A percentile compares a stretch with the other conserved stretches of the same genome.
Evolutionary conservation across 2,888 invertebrate species (phyloP).

Genomic region (Pseudococcus jackbeardsleyi): DNA sequence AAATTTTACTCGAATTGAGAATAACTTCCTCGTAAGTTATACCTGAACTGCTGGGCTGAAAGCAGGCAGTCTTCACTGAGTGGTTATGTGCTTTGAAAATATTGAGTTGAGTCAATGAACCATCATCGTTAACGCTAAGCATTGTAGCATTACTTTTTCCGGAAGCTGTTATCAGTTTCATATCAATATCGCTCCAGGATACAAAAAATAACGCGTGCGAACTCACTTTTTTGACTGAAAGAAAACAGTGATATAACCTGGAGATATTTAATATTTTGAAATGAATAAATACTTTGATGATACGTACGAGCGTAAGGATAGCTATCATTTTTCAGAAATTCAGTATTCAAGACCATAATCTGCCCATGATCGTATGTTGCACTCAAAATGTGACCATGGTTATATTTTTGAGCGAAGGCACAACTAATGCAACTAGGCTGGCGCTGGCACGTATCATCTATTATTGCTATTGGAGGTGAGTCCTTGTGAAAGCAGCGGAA

Average conservation of each 20-base stretch:
- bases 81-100: constrained; percentile 82
- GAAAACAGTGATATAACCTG: background rate
- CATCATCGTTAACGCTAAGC: constrained; percentile 76
- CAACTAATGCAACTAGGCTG: too few species aligned
- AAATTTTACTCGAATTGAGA: background rate
- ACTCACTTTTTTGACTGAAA: constrained; percentile 73
- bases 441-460: background rate
- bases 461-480: background rate
- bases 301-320: constrained; percentile 7
- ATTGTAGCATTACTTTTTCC: constrained; percentile 86
- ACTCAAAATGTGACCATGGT: constrained; percentile 32
- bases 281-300: too few species aligned
- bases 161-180: constrained; percentile 86
- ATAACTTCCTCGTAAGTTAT: background rate
- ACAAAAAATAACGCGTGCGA: constrained; percentile 91
- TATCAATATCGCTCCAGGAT: constrained; percentile 84
- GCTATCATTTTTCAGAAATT: background rate
- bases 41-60: constrained; percentile 77
- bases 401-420: constrained; percentile 52
- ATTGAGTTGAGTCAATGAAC: constrained; percentile 66
- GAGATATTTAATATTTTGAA: background rate
- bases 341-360: constrained; percentile 54
- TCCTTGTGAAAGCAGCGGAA: constrained; percentile 29
- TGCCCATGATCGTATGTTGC: constrained; percentile 52
- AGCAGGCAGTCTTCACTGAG: constrained; percentile 86